These are phyloP conservation scores for Tokudaia muenninki DNA, from an alignment of 2,797 vertebrate species.

Conservation along the genomic window DNA sequence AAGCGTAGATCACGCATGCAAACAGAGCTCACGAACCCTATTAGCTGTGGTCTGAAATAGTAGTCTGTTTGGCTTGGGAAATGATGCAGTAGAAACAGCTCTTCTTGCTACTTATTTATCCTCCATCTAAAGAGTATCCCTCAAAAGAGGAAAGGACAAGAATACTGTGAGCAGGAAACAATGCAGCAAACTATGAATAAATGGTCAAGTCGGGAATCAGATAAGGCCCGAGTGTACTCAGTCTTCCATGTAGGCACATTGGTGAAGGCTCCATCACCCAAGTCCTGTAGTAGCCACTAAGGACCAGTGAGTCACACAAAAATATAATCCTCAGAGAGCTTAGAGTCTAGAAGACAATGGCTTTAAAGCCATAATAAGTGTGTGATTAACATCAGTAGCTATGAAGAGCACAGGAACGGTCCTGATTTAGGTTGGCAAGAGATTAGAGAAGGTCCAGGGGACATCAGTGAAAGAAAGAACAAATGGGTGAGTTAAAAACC, in stretches of 20 bases:
- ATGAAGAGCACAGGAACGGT: neutral
- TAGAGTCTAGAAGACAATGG: neutral
- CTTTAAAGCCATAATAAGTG: neutral
- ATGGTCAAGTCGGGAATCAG: neutral
- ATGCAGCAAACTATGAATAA: neutral
- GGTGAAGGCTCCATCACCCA: neutral
- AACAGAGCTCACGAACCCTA: neutral
- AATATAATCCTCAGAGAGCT: neutral
- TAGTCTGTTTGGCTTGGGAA: neutral
- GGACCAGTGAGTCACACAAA: neutral
- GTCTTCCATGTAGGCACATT: rapidly evolving
- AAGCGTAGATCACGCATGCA: neutral
- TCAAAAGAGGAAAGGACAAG: neutral
- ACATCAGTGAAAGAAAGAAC: neutral
- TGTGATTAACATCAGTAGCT: neutral
- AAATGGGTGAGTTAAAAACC: neutral
- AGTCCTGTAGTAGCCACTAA: neutral
- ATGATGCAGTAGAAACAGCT: neutral
- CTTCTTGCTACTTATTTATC: neutral
- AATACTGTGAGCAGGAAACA: neutral
- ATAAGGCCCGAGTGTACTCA: neutral
- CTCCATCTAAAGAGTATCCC: neutral
- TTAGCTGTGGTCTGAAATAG: neutral
- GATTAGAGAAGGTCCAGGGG: neutral
- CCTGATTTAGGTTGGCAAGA: neutral